Evolutionary conservation across 2,797 vertebrate species (phyloP).

Genomic region (Tapirus indicus): DNA sequence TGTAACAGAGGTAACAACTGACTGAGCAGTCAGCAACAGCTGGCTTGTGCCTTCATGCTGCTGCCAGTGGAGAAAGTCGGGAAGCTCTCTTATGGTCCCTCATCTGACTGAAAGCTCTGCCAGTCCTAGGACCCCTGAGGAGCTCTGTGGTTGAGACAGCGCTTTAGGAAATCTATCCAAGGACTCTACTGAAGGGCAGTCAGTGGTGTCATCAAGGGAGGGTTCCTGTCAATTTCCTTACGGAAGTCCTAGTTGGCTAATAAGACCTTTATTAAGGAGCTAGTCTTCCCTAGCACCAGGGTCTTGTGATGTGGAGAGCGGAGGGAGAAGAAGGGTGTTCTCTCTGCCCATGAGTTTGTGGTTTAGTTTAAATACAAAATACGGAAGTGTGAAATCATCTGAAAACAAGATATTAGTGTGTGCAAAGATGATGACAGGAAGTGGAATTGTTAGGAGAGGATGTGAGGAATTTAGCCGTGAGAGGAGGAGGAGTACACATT

Average conservation of each 20-base stretch:
- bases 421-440: background rate
- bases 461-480: background rate
- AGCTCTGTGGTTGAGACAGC: background rate
- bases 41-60: background rate
- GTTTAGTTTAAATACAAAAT: background rate
- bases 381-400: background rate
- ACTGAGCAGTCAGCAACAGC: fast-evolving
- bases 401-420: background rate
- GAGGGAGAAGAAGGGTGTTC: background rate
- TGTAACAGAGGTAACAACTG: too few species aligned
- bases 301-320: background rate
- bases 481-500: background rate
- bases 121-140: background rate
- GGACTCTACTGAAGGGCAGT: background rate
- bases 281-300: background rate
- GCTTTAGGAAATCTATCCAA: background rate
- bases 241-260: background rate
- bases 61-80: background rate
- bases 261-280: background rate
- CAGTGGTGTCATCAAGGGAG: background rate
- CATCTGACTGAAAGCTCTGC: background rate
- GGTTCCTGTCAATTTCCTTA: background rate
- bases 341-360: background rate
- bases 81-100: background rate
- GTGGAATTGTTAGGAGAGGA: background rate